Base-by-base conservation (phyloP, 2,888 invertebrate species). In the Ophonus ardosiacus region DNA sequence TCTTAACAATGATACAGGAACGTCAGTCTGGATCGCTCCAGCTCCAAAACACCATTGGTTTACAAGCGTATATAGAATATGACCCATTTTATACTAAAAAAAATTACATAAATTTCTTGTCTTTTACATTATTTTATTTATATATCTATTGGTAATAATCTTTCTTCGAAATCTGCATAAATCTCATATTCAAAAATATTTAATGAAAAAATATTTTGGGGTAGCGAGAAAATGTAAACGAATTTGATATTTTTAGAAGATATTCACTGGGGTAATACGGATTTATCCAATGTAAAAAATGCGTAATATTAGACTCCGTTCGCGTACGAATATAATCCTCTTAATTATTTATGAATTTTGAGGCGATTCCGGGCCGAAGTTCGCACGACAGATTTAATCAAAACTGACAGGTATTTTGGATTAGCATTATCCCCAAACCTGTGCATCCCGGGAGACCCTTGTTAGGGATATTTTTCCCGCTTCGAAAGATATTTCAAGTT, bases 401-500 rank as follows among this genome's bases (percentile, higher is more conserved):
- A 61, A 80, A 80, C 10, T 80, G 80, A 78, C 78, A 80, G 61
- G 61, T 80, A 80, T 59, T 80, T 59, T 63, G 61, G 61, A 80
- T 80, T 80, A 80, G 80, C 80, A 80, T 80, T 61, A 80, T 80
- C 63, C 40, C 40, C 17, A 17, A 40, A 61, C 43, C 61, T 15
- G n/a, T 24, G 8, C 17, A 7, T 74, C 83, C 83, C 76, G 1
- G 7, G 21, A 38, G 83, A 40, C n/a, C 38, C 76, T 76, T 76
- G 83, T 63, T 76, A 63, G 83, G 76, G 51, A 61, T 61, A 61
- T 83, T 83, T 76, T 76, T 59, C 18, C 5, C 10, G 43, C 43
- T 76, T 31, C 71, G 76, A 63, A 78, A 84, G 65, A 78, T 51
- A 80, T 61, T 80, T 65, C 51, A 84, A 84, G 78, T 84, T 63